These are phyloP conservation scores for Vespertilio murinus DNA, from an alignment of 2,797 vertebrate species.

Conservation along the genomic window DNA sequence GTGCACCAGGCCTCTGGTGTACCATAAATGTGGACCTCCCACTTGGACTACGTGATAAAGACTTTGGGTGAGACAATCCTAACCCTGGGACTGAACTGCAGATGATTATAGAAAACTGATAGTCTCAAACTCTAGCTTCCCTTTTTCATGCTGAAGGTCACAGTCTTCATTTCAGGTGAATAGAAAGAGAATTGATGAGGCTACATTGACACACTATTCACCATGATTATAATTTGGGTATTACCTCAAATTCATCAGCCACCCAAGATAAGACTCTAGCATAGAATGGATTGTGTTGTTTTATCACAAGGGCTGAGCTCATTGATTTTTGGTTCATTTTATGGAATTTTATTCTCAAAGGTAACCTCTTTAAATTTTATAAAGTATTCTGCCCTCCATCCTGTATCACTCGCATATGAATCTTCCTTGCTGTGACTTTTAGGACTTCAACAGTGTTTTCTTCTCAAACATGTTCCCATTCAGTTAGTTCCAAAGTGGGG, in stretches of 20 bases:
- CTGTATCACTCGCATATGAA: not conserved
- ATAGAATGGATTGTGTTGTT: not conserved
- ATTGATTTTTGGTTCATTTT: not conserved
- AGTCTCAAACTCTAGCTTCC: not conserved
- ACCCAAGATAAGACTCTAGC: not conserved
- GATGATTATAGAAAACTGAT: not conserved
- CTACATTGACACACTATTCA: not conserved
- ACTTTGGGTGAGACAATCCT: not conserved
- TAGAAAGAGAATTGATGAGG: not conserved
- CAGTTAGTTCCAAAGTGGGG: not conserved
- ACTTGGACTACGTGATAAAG: not conserved
- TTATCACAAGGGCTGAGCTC: not conserved
- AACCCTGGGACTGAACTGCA: not conserved
- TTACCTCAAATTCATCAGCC: not conserved
- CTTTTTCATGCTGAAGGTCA: not conserved
- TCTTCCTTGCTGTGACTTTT: not conserved
- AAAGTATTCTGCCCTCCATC: not conserved
- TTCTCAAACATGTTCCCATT: not conserved
- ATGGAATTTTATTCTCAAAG: slow-evolving; percentile 16
- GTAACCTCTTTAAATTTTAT: not conserved
- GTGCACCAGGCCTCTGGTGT: too few species aligned
- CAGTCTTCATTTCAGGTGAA: not conserved
- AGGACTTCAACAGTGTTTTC: not conserved
- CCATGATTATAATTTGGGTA: not conserved
- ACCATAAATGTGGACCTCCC: not conserved